These are phyloP conservation scores for rabbit (Oryctolagus cuniculus) DNA, from an alignment of 2,113 vertebrate species.

Conservation along the genomic window DNA sequence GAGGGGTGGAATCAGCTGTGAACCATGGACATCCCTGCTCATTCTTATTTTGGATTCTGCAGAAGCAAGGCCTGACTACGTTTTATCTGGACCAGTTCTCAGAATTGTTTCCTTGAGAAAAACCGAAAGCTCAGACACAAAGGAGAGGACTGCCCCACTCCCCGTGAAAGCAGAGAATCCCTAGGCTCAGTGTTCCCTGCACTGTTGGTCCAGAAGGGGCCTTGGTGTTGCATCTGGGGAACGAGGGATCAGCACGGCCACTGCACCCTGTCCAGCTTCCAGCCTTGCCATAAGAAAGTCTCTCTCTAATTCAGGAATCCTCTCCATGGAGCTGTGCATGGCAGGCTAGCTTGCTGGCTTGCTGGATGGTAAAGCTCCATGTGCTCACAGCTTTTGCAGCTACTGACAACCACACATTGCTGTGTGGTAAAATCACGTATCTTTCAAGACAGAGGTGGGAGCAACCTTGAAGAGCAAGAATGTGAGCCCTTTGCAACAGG, in stretches of 20 bases:
- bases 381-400: neutral
- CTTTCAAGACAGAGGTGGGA: neutral
- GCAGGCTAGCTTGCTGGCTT: neutral
- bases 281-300: rapidly evolving
- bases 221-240: rapidly evolving
- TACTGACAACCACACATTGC: neutral
- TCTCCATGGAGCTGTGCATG: neutral
- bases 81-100: neutral
- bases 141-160: neutral
- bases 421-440: neutral
- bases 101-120: neutral
- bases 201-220: rapidly evolving
- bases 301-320: neutral
- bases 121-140: neutral
- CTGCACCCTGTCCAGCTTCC: rapidly evolving
- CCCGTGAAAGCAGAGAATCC: too few relatives aligned
- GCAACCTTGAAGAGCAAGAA: neutral
- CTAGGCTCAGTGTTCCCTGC: rapidly evolving
- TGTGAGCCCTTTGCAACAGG: neutral
- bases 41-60: neutral
- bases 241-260: rapidly evolving
- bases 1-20: neutral
- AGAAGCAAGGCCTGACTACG: neutral
- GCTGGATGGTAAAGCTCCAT: neutral
- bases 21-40: rapidly evolving